Evolutionary conservation across 2,113 vertebrate species (phyloP).

Genomic region (Vireo altiloquus): DNA sequence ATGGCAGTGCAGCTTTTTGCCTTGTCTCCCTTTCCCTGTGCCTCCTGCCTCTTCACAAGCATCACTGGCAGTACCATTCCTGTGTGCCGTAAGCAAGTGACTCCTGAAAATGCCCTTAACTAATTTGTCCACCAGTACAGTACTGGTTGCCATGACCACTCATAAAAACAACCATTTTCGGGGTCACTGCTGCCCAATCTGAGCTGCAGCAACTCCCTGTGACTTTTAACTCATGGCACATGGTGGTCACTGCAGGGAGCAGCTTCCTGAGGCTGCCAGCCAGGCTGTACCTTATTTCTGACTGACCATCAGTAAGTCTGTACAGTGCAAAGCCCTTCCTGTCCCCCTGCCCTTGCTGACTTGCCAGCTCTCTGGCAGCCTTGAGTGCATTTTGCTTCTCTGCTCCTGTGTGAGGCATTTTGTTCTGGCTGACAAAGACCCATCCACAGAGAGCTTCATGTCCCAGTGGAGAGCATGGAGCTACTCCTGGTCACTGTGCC

Average conservation of each 20-base stretch:
- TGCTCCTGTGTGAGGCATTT: accelerated
- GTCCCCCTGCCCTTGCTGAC: not conserved
- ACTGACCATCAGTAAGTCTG: not conserved
- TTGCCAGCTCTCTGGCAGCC: not conserved
- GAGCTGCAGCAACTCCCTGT: not conserved
- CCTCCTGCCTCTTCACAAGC: not conserved
- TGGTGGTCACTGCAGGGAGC: not conserved
- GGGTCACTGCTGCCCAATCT: accelerated
- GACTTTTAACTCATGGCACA: accelerated
- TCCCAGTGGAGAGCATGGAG: accelerated
- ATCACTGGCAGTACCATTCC: not conserved
- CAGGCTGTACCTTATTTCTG: not conserved
- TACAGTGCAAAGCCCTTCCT: not conserved
- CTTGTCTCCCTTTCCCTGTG: not conserved
- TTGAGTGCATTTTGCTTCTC: not conserved
- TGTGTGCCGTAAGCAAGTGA: not conserved
- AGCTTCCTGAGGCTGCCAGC: not conserved
- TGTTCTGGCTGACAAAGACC: not conserved
- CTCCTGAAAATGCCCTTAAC: not conserved
- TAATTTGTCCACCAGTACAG: not conserved
- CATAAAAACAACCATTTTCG: accelerated
- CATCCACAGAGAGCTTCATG: accelerated
- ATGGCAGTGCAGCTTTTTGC: not conserved
- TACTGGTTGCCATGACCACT: not conserved
- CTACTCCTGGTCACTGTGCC: accelerated